A percentile compares a stretch with the other conserved stretches of the same genome.
Evolutionary conservation across 2,888 invertebrate genomes (phyloP).

Genomic region (Lycaena phlaeas): DNA sequence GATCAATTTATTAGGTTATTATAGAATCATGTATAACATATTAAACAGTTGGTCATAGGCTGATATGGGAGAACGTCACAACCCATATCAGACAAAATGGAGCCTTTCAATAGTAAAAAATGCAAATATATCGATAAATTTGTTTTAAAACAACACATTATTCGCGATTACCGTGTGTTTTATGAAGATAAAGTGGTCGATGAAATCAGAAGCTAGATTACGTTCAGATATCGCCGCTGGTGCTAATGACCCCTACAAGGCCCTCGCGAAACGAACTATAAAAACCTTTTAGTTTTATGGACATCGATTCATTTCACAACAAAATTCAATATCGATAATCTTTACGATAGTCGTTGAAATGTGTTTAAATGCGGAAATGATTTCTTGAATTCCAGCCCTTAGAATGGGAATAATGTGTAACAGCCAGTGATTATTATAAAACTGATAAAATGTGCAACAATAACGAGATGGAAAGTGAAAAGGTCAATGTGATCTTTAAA

Average conservation of each 20-base stretch:
- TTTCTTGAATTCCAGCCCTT: conserved; percentile 21
- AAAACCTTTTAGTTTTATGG: conserved; percentile 63
- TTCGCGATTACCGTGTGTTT: conserved; percentile 1
- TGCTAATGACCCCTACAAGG: conserved; percentile 65
- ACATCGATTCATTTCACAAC: conserved; percentile 56
- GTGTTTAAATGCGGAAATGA: conserved; percentile 11
- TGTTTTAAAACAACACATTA: no score
- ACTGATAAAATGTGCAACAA: no score
- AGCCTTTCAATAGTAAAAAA: no score
- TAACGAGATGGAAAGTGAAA: conserved; percentile 67
- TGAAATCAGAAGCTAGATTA: conserved; percentile 57
- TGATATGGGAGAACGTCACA: no score
- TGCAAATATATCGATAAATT: no score
- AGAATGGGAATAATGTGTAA: conserved; percentile 31
- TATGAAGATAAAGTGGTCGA: conserved; percentile 16
- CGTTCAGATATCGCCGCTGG: conserved; percentile 49
- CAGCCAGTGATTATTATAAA: conserved; percentile 30
- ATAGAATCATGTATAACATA: no score
- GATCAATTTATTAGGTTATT: no score
- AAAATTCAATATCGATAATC: conserved; percentile 59
- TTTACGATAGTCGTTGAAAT: conserved; percentile 53
- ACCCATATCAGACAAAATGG: no score
- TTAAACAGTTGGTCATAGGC: no score
- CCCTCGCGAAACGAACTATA: conserved; percentile 57
- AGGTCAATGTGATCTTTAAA: conserved; percentile 51